A percentile compares a stretch with the other conserved stretches of the same genome.
These are phyloP conservation scores for Nemurella pictetii DNA, from an alignment of 2,888 invertebrate species.

Conservation along the genomic window DNA sequence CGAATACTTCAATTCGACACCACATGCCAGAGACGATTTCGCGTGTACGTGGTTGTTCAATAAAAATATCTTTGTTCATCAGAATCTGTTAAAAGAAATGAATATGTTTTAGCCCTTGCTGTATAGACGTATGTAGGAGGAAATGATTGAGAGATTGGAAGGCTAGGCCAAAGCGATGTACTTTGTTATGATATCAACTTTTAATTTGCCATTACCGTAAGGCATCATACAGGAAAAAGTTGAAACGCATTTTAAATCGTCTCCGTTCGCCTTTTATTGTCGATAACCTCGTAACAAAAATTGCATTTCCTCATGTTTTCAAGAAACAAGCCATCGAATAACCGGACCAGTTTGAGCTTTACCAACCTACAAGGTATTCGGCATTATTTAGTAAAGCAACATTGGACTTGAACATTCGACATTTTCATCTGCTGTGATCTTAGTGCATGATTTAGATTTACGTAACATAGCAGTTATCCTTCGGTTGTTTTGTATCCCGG, in stretches of 20 bases:
- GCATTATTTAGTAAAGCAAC: not conserved
- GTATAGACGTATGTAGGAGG: no score
- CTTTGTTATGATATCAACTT: no score
- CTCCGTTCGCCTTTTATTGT: not conserved
- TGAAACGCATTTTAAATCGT: not conserved
- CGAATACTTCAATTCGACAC: no score
- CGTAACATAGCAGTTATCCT: not conserved
- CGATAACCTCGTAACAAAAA: not conserved
- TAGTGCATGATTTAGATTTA: not conserved
- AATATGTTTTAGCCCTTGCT: no score
- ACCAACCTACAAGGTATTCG: not conserved
- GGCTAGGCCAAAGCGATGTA: no score
- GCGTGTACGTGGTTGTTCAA: no score
- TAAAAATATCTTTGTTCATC: no score
- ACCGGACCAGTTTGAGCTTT: not conserved
- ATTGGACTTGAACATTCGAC: not conserved
- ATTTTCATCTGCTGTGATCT: not conserved
- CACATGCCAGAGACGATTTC: no score
- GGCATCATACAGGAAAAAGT: no score
- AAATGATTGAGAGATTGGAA: no score
- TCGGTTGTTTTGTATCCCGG: not conserved
- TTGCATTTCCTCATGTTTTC: not conserved
- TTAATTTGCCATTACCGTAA: no score
- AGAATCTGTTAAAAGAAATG: no score
- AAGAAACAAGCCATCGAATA: not conserved